Conservation (phyloP, 2,888 invertebrate genomes). For the Euproctis similis region DNA sequence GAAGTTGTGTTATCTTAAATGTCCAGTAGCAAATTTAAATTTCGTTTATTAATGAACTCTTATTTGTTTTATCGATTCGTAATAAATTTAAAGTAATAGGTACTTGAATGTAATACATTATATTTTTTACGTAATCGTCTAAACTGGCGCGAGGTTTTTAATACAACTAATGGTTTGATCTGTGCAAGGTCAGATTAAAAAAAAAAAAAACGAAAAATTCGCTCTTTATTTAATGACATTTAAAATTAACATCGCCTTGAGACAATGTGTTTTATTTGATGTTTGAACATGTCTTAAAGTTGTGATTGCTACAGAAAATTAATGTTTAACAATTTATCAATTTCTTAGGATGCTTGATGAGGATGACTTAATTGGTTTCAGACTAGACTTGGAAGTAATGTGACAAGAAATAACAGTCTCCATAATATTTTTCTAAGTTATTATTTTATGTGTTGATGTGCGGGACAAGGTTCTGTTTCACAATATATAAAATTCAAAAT, state of each 20-base stretch:
- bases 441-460: no score
- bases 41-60: slow-evolving; percentile 38
- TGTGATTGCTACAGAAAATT: background rate
- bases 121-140: slow-evolving; percentile 56
- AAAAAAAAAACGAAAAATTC: slow-evolving; percentile 27
- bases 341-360: background rate
- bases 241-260: slow-evolving; percentile 16
- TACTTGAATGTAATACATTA: slow-evolving; percentile 38
- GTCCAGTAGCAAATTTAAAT: slow-evolving; percentile 30
- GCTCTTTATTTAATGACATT: slow-evolving; percentile 22
- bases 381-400: no score
- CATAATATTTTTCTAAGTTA: no score
- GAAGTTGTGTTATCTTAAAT: slow-evolving; percentile 12
- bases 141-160: slow-evolving; percentile 54
- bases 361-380: no score
- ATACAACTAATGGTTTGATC: slow-evolving; percentile 45
- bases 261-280: slow-evolving; percentile 5
- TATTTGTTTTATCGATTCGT: slow-evolving; percentile 49
- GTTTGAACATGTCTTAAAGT: background rate
- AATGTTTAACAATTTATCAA: background rate
- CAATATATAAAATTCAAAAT: no score
- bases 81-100: slow-evolving; percentile 37
- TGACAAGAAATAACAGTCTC: no score
- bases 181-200: slow-evolving; percentile 41
- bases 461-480: no score